Base-by-base conservation (phyloP, 2,113 vertebrate genomes). In the Poecilia latipinna region DNA sequence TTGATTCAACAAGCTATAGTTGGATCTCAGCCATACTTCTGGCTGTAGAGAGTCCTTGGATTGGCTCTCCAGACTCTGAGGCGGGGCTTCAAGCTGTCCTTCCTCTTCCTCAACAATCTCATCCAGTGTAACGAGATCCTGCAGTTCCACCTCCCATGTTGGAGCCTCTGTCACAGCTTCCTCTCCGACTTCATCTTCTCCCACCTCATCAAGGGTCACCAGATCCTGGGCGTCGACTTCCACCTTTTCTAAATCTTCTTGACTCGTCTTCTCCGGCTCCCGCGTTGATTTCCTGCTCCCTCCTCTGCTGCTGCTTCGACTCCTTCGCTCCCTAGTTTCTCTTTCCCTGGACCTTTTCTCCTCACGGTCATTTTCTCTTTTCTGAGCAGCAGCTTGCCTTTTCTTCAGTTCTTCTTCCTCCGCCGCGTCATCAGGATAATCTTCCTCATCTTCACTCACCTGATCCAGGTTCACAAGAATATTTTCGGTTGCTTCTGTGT, bases 371-470 rank as follows among this genome's bases (percentile, higher is more conserved):
- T 17, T 57, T 54, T 4, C 3, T 1, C n/a, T 24, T 24, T 77
- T 33, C 31, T 69, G 44, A 0, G 61, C 39, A 6, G 65, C 61
- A 1, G 79, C 66, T 57, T 87, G 87, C 4, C 22, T 77, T 79
- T 54, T 67, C 42, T 69, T 74, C 42, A 79, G 22, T 4, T 77
- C 44, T 84, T 94, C 94, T 77, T 94, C 90, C 77, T 96, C 94
- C 22, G 95, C 94, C 35, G 95, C 92, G 54, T 97, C 96, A 13
- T 97, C 94, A 0, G 95, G 94, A 39, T 92, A 65, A 11, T 87
- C 83, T 0, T 96, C 96, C 80, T 97, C 96, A 22, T 96, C 96
- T 65, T 96, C 96, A 3, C 95, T 95, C 0, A 97, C 95, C 57
- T 97, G 94, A 32, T 98, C 96, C 85, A 98, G 67, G 2, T 94